A percentile compares a stretch with the other conserved stretches of the same genome.
phyloP scores from a whole-genome alignment of 2,113 vertebrate species.

The Nematolebias whitei region DNA sequence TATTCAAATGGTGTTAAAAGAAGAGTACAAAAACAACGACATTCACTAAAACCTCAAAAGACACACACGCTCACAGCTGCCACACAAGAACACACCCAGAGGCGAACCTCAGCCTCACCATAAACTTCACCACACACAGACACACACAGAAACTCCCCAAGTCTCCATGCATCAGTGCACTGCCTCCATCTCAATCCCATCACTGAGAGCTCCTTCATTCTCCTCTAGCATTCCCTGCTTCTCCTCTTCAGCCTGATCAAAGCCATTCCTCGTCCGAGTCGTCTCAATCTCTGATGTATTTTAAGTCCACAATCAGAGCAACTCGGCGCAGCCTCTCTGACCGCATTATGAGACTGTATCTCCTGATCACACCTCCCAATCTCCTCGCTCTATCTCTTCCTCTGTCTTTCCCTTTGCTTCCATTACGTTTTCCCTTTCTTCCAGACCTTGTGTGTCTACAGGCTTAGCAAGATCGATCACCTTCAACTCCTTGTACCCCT shows the following conservation, averaged over 20 bases:
- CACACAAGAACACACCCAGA: slow-evolving; percentile 33
- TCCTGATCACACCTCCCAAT: slow-evolving; percentile 28
- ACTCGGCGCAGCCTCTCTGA: slow-evolving; percentile 41
- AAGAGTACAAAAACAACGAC: slow-evolving; percentile 11
- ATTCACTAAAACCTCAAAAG: background rate
- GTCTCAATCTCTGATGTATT: slow-evolving; percentile 50
- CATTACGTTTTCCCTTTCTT: slow-evolving; percentile 30
- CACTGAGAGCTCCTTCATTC: background rate
- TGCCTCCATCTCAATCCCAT: slow-evolving; percentile 32
- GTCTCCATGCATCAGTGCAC: slow-evolving; percentile 38
- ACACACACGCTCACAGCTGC: slow-evolving; percentile 25
- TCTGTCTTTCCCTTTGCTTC: slow-evolving; percentile 8
- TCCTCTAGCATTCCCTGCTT: background rate
- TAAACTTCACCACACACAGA: slow-evolving; percentile 39
- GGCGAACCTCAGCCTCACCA: slow-evolving; percentile 44
- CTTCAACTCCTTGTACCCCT: slow-evolving; percentile 63
- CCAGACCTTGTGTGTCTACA: slow-evolving; percentile 37
- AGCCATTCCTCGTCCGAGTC: slow-evolving; percentile 30
- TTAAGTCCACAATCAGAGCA: slow-evolving; percentile 57
- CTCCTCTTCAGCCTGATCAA: slow-evolving; percentile 39
- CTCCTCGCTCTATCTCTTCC: slow-evolving; percentile 17
- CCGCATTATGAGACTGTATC: slow-evolving; percentile 44
- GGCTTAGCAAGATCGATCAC: slow-evolving; percentile 70
- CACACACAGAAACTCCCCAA: slow-evolving; percentile 29
- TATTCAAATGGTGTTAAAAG: slow-evolving; percentile 7